Percentiles rank a stretch among this genome's conserved stretches.
Conservation (phyloP, 2,888 invertebrate genomes). For the Beris chalybata region DNA sequence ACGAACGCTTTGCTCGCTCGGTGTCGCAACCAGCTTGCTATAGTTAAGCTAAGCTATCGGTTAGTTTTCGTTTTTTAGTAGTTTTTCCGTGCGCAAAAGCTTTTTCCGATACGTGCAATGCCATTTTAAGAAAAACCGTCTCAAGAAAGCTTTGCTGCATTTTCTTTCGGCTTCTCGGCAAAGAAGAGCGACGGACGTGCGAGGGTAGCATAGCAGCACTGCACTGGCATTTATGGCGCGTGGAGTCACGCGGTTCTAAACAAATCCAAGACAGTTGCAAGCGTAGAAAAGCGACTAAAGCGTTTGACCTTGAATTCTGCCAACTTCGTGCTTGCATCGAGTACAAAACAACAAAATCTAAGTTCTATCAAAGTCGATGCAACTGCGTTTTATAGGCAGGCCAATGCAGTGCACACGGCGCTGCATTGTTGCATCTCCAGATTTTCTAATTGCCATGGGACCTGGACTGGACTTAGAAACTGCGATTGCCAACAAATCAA, state of each 20-base stretch:
- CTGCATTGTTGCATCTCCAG: slow-evolving; percentile 31
- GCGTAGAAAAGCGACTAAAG: slow-evolving; percentile 3
- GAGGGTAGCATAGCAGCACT: slow-evolving; percentile 4
- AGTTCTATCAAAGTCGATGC: slow-evolving; percentile 11
- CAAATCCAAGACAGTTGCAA: slow-evolving; percentile 31
- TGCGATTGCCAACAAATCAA: slow-evolving; percentile 23
- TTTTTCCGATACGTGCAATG: background rate
- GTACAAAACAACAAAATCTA: background rate
- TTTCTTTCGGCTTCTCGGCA: slow-evolving; percentile 1
- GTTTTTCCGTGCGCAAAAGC: slow-evolving; percentile 1
- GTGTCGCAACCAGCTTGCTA: background rate
- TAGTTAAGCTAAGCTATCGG: background rate
- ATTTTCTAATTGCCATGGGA: slow-evolving; percentile 11
- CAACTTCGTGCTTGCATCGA: slow-evolving; percentile 28
- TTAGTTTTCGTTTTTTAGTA: slow-evolving; percentile 1
- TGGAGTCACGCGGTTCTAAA: slow-evolving; percentile 19
- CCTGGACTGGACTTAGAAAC: slow-evolving; percentile 27
- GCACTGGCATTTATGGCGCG: slow-evolving; percentile 15
- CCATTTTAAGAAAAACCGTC: slow-evolving; percentile 2
- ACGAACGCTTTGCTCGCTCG: too few relatives aligned
- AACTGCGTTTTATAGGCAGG: slow-evolving; percentile 26
- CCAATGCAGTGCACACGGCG: slow-evolving; percentile 7
- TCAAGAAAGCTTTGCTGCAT: slow-evolving; percentile 7
- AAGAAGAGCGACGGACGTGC: background rate
- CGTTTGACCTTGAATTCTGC: slow-evolving; percentile 30